These are phyloP conservation scores for Adelges cooleyi DNA, from an alignment of 1,140 invertebrate species.

Conservation along the genomic window DNA sequence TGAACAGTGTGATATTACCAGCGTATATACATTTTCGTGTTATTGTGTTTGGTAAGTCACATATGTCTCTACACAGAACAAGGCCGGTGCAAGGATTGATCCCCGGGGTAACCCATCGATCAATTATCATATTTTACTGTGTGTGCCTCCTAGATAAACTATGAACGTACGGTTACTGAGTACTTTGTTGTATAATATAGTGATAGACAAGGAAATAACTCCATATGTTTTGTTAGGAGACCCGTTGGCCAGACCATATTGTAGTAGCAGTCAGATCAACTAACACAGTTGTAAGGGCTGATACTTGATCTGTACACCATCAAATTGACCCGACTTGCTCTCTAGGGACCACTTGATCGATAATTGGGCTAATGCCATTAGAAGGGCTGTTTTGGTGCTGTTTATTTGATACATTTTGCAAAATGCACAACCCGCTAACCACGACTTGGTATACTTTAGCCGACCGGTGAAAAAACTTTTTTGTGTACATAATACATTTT, in stretches of 20 bases:
- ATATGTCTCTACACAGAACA: constrained; percentile 8
- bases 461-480: no score
- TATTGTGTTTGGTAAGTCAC: background rate
- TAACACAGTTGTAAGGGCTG: background rate
- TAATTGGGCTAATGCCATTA: constrained; percentile 10
- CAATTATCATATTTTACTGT: background rate
- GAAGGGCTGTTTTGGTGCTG: no score
- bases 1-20: background rate
- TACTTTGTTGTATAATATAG: background rate
- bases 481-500: no score
- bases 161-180: background rate
- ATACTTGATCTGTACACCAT: constrained; percentile 6
- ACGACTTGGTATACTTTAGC: no score
- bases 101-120: constrained; percentile 11
- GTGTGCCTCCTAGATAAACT: background rate
- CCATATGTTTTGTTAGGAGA: constrained; percentile 17
- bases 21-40: background rate
- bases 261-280: no score
- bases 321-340: constrained; percentile 27
- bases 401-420: no score
- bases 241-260: no score
- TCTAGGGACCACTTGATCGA: background rate
- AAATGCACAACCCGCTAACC: no score
- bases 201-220: constrained; percentile 1
- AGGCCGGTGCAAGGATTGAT: constrained; percentile 4